A percentile compares a stretch with the other conserved stretches of the same genome.
phyloP scores from a whole-genome alignment of 2,797 vertebrate species.

The Aeoliscus strigatus region DNA sequence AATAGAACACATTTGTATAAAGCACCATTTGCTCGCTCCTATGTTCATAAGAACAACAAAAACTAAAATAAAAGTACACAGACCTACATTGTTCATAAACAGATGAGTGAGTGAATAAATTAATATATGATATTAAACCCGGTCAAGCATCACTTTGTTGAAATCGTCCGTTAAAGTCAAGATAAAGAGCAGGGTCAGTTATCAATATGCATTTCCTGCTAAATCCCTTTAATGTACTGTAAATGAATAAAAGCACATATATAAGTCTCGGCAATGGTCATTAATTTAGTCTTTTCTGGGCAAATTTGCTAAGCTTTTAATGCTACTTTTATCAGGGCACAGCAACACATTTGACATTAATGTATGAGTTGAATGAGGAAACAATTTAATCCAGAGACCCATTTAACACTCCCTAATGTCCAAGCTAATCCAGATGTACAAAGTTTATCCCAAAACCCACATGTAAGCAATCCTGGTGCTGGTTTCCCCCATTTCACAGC shows the following conservation, averaged over 20 bases:
- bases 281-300: constrained; percentile 49
- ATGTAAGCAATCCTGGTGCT: constrained; percentile 56
- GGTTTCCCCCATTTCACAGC: constrained; percentile 9
- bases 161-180: background rate
- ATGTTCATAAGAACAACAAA: no score
- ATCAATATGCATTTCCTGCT: constrained; percentile 38
- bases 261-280: constrained; percentile 32
- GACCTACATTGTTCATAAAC: no score
- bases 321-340: constrained; percentile 48
- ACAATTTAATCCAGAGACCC: constrained; percentile 65
- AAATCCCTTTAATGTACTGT: constrained; percentile 52
- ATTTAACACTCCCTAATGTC: constrained; percentile 64
- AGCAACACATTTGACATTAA: constrained; percentile 58
- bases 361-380: constrained; percentile 54
- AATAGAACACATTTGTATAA: no score
- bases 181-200: constrained; percentile 15
- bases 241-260: constrained; percentile 26
- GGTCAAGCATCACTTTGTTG: background rate
- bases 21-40: no score
- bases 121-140: no score
- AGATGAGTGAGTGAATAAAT: no score
- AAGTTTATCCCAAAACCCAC: constrained; percentile 63
- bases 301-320: constrained; percentile 65
- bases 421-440: constrained; percentile 68
- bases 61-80: no score